Evolutionary conservation across 2,113 vertebrate species (phyloP).

Genomic region (Macquaria ambigua): DNA sequence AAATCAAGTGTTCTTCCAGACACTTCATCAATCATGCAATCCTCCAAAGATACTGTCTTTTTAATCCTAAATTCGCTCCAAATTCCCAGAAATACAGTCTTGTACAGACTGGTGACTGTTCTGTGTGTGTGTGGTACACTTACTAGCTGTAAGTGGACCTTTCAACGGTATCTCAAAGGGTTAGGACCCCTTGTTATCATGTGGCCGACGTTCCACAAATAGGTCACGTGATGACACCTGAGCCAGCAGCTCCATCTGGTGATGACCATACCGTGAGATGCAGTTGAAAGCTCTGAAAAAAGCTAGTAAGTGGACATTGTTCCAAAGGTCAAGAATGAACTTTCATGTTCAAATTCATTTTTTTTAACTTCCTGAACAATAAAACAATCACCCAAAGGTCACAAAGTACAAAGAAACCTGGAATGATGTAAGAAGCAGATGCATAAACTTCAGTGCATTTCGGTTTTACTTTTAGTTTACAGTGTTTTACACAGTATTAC

Average conservation of each 20-base stretch:
- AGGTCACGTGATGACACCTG: too few relatives aligned
- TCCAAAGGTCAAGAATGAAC: neutral
- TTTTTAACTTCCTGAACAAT: neutral
- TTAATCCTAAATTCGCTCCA: too few relatives aligned
- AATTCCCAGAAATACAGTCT: too few relatives aligned
- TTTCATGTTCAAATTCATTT: neutral
- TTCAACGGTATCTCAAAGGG: neutral
- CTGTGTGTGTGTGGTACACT: neutral
- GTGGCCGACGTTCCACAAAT: neutral
- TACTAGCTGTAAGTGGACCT: neutral
- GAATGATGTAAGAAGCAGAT: neutral
- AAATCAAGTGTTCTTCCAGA: too few relatives aligned
- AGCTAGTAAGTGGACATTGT: too few relatives aligned
- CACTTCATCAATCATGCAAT: too few relatives aligned
- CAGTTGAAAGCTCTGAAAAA: neutral
- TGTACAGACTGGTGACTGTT: neutral
- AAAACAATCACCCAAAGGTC: neutral
- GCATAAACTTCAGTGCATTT: neutral
- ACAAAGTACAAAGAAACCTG: neutral
- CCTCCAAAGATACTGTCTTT: too few relatives aligned
- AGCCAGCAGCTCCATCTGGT: neutral
- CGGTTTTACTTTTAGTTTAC: neutral
- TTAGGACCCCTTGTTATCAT: neutral
- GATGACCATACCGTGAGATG: neutral
- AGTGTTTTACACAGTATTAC: conserved; percentile 11